These are phyloP conservation scores for Tapirus indicus DNA, from an alignment of 2,797 vertebrate species.

Conservation along the genomic window DNA sequence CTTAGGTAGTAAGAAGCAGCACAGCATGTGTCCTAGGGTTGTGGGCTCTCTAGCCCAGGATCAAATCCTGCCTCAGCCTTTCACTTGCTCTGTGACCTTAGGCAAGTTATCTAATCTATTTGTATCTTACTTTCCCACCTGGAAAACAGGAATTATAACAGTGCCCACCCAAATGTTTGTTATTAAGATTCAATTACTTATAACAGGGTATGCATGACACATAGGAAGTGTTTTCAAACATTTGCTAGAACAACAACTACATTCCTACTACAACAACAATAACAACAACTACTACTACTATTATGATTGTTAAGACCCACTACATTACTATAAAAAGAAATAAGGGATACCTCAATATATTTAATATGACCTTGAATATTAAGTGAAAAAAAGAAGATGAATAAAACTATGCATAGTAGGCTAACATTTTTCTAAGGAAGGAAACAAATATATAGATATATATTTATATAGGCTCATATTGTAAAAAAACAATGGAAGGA, in stretches of 20 bases:
- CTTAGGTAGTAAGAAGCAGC: slow-evolving; percentile 4
- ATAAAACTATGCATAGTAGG: slow-evolving; percentile 18
- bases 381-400: slow-evolving; percentile 29
- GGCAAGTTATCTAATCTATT: slow-evolving; percentile 8
- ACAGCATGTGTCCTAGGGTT: neutral
- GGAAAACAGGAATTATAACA: slow-evolving; percentile 48
- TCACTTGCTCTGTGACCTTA: slow-evolving; percentile 21
- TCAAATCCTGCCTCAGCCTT: slow-evolving; percentile 24
- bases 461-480: neutral
- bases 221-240: neutral
- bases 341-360: neutral
- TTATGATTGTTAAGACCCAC: neutral
- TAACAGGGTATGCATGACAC: neutral
- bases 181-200: slow-evolving; percentile 27
- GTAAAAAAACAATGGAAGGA: slow-evolving; percentile 27
- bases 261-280: neutral
- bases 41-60: neutral
- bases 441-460: neutral
- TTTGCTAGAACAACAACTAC: neutral
- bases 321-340: slow-evolving; percentile 49
- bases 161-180: neutral
- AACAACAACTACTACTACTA: neutral
- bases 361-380: slow-evolving; percentile 41
- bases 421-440: slow-evolving; percentile 12
- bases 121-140: slow-evolving; percentile 51